These are phyloP conservation scores for Leptodactylus fallax DNA, from an alignment of 2,797 vertebrate genomes.

Conservation along the genomic window DNA sequence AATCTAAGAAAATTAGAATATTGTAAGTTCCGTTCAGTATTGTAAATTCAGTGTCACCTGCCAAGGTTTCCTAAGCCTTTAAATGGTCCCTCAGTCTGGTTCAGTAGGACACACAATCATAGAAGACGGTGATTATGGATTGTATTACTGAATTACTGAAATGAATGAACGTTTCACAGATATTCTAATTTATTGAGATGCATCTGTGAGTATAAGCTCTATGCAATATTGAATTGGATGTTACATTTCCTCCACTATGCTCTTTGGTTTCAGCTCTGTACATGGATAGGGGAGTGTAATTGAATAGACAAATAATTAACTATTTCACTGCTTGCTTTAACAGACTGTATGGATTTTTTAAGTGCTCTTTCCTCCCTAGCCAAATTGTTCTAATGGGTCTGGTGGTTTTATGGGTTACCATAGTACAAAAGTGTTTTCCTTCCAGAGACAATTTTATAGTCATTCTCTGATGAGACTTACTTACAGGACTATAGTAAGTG, in stretches of 20 bases:
- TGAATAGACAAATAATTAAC: conserved; percentile 35
- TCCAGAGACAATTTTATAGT: not conserved
- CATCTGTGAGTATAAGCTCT: too few relatives aligned
- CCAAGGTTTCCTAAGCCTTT: too few relatives aligned
- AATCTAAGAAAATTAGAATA: too few relatives aligned
- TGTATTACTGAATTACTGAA: too few relatives aligned
- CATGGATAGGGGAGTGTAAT: not conserved
- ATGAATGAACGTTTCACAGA: too few relatives aligned
- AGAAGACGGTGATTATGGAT: too few relatives aligned
- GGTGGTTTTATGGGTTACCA: not conserved
- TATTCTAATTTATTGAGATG: too few relatives aligned
- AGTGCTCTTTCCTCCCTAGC: not conserved
- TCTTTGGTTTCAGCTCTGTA: not conserved
- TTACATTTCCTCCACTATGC: not conserved
- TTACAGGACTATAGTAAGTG: not conserved
- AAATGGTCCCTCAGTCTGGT: too few relatives aligned
- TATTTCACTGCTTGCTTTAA: not conserved
- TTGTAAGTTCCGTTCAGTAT: too few relatives aligned
- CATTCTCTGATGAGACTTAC: not conserved
- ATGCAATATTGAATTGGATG: not conserved
- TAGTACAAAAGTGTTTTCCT: conserved; percentile 17
- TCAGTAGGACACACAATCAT: too few relatives aligned
- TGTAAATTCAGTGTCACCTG: too few relatives aligned
- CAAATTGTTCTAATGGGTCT: conserved; percentile 7
- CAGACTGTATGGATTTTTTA: conserved; percentile 32